Conservation (phyloP, 2,113 vertebrate genomes). For the Tachycineta bicolor region DNA sequence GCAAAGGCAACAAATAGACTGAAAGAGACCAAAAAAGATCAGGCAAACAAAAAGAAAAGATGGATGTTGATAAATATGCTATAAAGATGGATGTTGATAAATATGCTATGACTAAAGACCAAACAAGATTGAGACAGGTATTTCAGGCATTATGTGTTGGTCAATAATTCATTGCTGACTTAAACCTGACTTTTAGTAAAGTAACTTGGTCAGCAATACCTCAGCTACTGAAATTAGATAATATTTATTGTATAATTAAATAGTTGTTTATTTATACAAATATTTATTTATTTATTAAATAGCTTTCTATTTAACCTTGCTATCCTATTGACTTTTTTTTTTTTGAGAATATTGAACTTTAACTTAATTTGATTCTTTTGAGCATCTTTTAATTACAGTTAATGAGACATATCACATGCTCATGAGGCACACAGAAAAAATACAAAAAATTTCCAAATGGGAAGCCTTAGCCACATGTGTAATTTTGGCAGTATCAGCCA, state of each 20-base stretch:
- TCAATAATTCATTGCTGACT: not conserved
- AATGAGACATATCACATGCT: not conserved
- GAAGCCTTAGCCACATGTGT: not conserved
- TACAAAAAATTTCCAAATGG: not conserved
- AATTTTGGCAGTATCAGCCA: not conserved
- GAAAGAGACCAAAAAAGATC: not conserved
- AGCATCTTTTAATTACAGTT: not conserved
- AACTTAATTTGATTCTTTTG: not conserved
- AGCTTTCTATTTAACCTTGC: not conserved
- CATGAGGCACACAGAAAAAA: not conserved
- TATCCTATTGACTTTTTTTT: not conserved
- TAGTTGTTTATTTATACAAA: not conserved
- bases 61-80: not conserved
- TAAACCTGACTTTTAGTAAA: not conserved
- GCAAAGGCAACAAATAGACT: not conserved
- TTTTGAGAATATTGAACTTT: not conserved
- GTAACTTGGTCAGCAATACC: not conserved
- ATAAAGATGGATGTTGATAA: not conserved
- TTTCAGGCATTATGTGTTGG: not conserved
- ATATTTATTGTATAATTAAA: not conserved
- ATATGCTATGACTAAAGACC: not conserved
- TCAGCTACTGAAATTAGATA: not conserved
- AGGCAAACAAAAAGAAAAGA: not conserved
- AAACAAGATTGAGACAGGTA: not conserved
- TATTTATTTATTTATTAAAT: not conserved